Evolutionary conservation across 2,113 vertebrate species (phyloP).

Genomic region (Microcebus ravelobensis): DNA sequence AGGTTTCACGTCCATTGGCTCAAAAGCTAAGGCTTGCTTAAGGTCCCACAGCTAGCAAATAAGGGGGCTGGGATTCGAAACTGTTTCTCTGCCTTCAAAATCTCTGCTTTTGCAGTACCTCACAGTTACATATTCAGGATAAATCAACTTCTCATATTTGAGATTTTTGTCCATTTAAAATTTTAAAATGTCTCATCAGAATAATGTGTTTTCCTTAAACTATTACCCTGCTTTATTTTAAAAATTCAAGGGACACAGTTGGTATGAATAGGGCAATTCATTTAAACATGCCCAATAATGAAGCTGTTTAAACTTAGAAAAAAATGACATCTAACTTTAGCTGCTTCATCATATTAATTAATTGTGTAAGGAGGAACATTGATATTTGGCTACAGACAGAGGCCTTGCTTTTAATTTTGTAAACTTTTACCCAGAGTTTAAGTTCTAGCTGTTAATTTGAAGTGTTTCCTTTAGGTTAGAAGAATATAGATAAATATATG

Average conservation of each 20-base stretch:
- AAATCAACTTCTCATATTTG: background rate
- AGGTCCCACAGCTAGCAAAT: background rate
- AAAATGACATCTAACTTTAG: background rate
- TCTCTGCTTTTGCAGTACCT: background rate
- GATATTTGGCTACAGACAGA: background rate
- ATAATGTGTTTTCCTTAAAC: background rate
- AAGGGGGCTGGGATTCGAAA: background rate
- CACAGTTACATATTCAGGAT: background rate
- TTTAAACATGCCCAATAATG: background rate
- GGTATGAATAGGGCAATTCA: background rate
- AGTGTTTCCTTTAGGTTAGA: slow-evolving; percentile 13
- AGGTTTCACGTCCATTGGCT: background rate
- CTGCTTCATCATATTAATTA: background rate
- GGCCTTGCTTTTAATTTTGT: background rate
- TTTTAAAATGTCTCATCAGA: slow-evolving; percentile 5
- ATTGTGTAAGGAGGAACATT: background rate
- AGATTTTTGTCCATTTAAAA: slow-evolving; percentile 24
- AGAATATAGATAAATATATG: background rate
- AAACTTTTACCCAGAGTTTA: background rate
- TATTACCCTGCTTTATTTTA: background rate
- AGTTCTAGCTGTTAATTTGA: background rate
- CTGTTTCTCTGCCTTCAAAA: background rate
- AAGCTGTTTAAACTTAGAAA: background rate
- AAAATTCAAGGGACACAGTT: slow-evolving; percentile 4
- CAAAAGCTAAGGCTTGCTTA: background rate